Conservation (phyloP, 1,140 invertebrate genomes). For the Zophobas morio region DNA sequence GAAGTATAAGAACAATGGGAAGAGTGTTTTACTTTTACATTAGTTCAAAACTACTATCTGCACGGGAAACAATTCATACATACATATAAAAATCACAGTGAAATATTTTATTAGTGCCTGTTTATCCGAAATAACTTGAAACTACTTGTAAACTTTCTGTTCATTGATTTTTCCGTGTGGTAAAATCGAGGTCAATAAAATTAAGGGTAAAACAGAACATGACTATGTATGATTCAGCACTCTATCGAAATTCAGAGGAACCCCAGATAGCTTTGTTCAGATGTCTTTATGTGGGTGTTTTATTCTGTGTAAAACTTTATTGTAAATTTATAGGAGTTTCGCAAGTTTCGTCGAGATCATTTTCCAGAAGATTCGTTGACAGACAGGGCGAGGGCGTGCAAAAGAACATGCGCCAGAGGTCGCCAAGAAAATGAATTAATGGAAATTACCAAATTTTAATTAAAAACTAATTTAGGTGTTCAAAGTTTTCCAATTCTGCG, state of each 20-base stretch:
- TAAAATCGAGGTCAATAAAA: constrained; percentile 3
- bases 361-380: not conserved
- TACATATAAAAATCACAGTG: no score
- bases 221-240: constrained; percentile 30
- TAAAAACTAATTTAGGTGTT: not conserved
- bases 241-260: constrained; percentile 37
- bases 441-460: constrained; percentile 2
- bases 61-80: no score
- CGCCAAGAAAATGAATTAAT: constrained; percentile 13
- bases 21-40: no score
- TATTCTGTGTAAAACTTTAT: constrained; percentile 1
- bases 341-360: not conserved
- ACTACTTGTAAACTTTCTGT: no score
- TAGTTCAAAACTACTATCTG: no score
- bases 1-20: no score
- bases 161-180: no score
- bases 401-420: not conserved
- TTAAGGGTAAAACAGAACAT: not conserved
- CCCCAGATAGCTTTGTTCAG: constrained; percentile 30
- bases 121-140: no score
- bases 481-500: not conserved
- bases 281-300: not conserved
- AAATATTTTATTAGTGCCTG: no score
- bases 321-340: constrained; percentile 1
- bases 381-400: not conserved